Percentiles rank a stretch among this genome's conserved stretches.
These are phyloP conservation scores for Chrysotoxum bicinctum DNA, from an alignment of 2,888 invertebrate species.

Conservation along the genomic window DNA sequence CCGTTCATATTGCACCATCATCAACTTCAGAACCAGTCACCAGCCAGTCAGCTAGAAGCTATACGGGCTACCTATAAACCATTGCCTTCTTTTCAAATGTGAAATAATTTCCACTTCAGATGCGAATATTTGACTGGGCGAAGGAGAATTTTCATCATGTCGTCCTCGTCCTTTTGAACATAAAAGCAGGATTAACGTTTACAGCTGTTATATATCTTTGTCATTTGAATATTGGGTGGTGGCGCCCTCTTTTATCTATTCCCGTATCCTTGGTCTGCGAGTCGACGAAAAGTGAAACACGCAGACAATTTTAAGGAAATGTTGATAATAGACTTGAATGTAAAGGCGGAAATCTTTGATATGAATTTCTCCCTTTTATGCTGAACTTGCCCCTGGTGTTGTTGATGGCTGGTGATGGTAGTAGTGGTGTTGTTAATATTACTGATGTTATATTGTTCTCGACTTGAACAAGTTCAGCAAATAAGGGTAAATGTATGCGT, in stretches of 20 bases:
- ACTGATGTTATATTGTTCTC: slow-evolving; percentile 13
- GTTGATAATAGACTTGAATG: slow-evolving; percentile 46
- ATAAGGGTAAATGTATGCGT: slow-evolving; percentile 33
- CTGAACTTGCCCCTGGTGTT: slow-evolving; percentile 30
- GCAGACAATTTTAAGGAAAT: slow-evolving; percentile 18
- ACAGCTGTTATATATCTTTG: slow-evolving; percentile 45
- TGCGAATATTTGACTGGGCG: slow-evolving; percentile 28
- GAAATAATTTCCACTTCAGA: slow-evolving; percentile 46
- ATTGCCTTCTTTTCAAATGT: slow-evolving; percentile 28
- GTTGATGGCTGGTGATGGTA: background rate
- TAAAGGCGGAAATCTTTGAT: slow-evolving; percentile 49
- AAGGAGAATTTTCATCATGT: slow-evolving; percentile 2
- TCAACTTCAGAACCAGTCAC: slow-evolving; percentile 1
- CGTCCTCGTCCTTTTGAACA: slow-evolving; percentile 21
- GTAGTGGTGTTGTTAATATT: slow-evolving; percentile 3
- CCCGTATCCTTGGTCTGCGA: background rate
- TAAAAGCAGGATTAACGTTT: slow-evolving; percentile 52
- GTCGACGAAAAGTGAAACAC: slow-evolving; percentile 7
- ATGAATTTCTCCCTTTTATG: slow-evolving; percentile 38
- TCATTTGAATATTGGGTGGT: slow-evolving; percentile 39
- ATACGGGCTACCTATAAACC: slow-evolving; percentile 5
- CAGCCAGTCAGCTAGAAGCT: slow-evolving; percentile 26
- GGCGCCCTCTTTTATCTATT: background rate
- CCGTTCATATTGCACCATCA: slow-evolving; percentile 16
- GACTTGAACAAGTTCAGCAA: slow-evolving; percentile 53